A percentile compares a stretch with the other conserved stretches of the same genome.
phyloP scores from a whole-genome alignment of 2,888 invertebrate species.

The Macaria notata region DNA sequence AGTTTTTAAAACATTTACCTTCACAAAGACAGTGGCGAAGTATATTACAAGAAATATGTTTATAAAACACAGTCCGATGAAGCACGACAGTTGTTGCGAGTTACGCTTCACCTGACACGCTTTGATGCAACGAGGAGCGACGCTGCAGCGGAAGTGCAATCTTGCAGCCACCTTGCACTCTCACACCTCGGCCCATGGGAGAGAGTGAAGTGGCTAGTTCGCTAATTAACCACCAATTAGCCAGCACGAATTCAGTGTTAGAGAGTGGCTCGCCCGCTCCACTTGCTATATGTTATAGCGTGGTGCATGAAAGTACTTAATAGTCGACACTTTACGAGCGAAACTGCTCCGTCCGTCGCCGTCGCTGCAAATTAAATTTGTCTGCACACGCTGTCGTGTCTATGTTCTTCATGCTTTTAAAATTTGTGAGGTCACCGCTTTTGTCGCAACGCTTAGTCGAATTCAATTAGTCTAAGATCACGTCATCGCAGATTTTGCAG shows the following conservation, averaged over 20 bases:
- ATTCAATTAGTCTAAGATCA: slow-evolving; percentile 18
- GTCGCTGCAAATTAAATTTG: slow-evolving; percentile 48
- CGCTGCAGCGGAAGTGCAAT: slow-evolving; percentile 41
- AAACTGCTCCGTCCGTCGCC: slow-evolving; percentile 38
- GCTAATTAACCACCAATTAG: slow-evolving; percentile 74
- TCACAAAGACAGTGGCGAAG: neutral
- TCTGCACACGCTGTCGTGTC: slow-evolving; percentile 25
- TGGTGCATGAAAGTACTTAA: slow-evolving; percentile 72
- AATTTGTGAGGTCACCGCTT: slow-evolving; percentile 19
- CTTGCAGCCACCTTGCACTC: slow-evolving; percentile 37
- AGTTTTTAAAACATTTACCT: no score
- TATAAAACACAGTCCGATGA: slow-evolving; percentile 2
- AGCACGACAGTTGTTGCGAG: slow-evolving; percentile 22
- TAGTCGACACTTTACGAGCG: slow-evolving; percentile 58
- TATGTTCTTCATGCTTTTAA: slow-evolving; percentile 37
- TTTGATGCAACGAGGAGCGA: slow-evolving; percentile 34
- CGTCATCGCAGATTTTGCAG: slow-evolving; percentile 2
- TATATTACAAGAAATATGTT: slow-evolving; percentile 1
- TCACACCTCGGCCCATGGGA: slow-evolving; percentile 36
- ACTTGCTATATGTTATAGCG: slow-evolving; percentile 77
- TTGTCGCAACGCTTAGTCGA: slow-evolving; percentile 18
- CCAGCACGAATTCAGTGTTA: slow-evolving; percentile 70
- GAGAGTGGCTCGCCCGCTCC: slow-evolving; percentile 78
- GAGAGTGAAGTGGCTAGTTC: slow-evolving; percentile 69
- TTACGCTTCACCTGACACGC: slow-evolving; percentile 33